phyloP scores from a whole-genome alignment of 2,888 invertebrate genomes.

The Chloroclystis v-ata region DNA sequence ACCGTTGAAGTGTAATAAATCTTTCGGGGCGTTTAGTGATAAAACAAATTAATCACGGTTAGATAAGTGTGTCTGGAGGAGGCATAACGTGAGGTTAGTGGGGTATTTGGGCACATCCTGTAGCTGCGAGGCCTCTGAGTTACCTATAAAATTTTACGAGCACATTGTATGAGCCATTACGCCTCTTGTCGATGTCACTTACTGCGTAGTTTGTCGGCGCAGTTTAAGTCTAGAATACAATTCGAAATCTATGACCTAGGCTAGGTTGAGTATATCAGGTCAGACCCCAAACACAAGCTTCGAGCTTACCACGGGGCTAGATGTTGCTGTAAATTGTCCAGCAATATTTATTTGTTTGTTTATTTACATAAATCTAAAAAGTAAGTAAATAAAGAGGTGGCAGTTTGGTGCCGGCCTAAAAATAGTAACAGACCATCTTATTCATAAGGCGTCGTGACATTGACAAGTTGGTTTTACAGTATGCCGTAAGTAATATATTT shows the following conservation, averaged over 20 bases:
- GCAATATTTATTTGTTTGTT: no score
- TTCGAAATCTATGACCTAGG: constrained; percentile 14
- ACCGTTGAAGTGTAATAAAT: constrained; percentile 43
- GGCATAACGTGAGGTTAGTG: constrained; percentile 51
- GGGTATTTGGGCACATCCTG: constrained; percentile 55
- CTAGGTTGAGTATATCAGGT: no score
- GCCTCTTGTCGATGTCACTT: constrained; percentile 63
- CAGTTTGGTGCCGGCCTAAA: no score
- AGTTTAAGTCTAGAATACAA: constrained; percentile 33
- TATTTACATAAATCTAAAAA: no score
- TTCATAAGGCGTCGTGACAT: no score
- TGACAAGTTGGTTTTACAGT: no score
- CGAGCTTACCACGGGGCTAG: no score
- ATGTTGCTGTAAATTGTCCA: no score
- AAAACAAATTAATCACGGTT: constrained; percentile 70
- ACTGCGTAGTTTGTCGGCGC: constrained; percentile 53
- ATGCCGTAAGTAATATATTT: no score
- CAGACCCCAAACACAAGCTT: no score
- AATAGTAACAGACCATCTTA: no score
- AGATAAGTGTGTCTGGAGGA: constrained; percentile 61
- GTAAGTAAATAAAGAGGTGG: no score
- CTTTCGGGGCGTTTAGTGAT: constrained; percentile 48
- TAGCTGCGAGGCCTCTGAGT: constrained; percentile 51
- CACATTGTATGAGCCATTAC: constrained; percentile 64
- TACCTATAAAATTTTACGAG: constrained; percentile 71